phyloP scores from a whole-genome alignment of 2,888 invertebrate genomes.

The Clitarchus hookeri region DNA sequence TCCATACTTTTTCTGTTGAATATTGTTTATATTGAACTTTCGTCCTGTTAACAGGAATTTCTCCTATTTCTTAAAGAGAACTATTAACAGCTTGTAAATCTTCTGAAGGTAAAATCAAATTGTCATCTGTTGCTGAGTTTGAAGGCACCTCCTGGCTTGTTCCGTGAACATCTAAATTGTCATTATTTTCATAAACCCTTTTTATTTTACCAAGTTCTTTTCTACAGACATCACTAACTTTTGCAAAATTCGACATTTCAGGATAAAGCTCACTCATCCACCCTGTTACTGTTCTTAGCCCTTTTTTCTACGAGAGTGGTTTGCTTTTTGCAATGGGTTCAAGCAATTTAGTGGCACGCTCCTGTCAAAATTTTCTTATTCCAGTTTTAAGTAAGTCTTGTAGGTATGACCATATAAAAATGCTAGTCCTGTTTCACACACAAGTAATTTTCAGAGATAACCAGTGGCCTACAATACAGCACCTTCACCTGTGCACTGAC shows the following conservation, averaged over 20 bases:
- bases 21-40: not conserved
- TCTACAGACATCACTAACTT: slow-evolving; percentile 14
- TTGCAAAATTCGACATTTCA: not conserved
- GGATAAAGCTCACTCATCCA: not conserved
- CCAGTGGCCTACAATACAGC: not conserved
- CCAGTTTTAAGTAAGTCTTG: not conserved
- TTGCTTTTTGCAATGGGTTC: not conserved
- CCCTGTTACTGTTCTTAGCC: not conserved
- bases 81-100: not conserved
- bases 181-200: not conserved
- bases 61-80: slow-evolving; percentile 3
- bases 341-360: not conserved
- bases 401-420: not conserved
- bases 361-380: not conserved
- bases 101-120: not conserved
- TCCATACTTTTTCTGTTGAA: slow-evolving; percentile 10
- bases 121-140: not conserved
- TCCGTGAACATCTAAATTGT: not conserved
- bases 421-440: not conserved
- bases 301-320: not conserved
- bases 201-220: not conserved
- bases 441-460: not conserved
- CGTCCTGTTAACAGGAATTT: not conserved
- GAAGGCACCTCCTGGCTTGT: not conserved
- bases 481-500: not conserved